Evolutionary conservation across 2,888 invertebrate species (phyloP), one percentile per base, ranked within the genome.

Genomic region (Deilephila porcellus): DNA sequence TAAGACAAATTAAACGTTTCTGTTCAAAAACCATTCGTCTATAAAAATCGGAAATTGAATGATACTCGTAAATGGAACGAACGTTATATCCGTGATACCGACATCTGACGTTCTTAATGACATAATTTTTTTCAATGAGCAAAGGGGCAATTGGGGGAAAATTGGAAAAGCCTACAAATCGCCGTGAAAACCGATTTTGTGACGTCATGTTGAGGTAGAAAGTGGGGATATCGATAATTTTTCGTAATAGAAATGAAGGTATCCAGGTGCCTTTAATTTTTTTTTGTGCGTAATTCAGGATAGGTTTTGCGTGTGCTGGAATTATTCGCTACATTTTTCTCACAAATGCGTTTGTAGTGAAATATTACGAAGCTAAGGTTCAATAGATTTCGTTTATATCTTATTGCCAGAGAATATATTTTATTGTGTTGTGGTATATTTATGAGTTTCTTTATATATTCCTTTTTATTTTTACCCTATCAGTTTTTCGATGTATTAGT

Each of bases 91-190:
- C 17, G 25, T 52, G 45, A 25, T 67, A 52, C 52, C 20, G 6
- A 25, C 25, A 14, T 19, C 62, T 29, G 45, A 45, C 25, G 52
- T 52, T 25, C 25, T 25, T 25, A 67, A 67, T 67, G 25, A 25
- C 67, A 17, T 64, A 45, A 64, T 20, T 63, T 25, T 20, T 25
- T 52, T 45, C 25, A 67, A 64, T 64, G 14, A 20, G 52, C 17
- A 67, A 17, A 67, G 7, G 45, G 45, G 52, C 52, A 52, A 67
- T 67, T 52, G 67, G 52, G 17, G 25, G 45, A 52, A 67, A 67
- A 67, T 67, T 67, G 67, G 52, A 52, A 67, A 67, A 25, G 67
- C 14, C 45, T 20, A 67, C 45, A 67, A 52, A 67, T 52, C 45
- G 45, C 14, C 45, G 52, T 6, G 25, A 67, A 29, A 67, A 37